Evolutionary conservation across 2,888 invertebrate species (phyloP), one percentile per base, ranked within the genome.

Genomic region (Cylindroiulus punctatus): DNA sequence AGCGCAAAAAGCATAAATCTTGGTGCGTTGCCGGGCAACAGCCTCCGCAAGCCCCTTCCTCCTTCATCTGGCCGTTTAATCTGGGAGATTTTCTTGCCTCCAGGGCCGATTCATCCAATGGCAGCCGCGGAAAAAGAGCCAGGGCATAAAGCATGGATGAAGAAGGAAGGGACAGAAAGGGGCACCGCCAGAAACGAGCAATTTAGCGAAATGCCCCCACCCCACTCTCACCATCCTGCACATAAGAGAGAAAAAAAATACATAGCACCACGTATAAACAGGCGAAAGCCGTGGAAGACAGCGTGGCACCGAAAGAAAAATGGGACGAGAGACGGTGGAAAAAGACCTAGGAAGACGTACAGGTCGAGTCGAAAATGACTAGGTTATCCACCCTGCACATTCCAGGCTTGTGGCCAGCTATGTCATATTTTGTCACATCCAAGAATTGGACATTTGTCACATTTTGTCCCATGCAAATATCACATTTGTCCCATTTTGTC

Each of bases 1-100:
- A 65, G 57, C 57, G 22, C 57, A 65, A 65, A 65, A 65, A 65
- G 22, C 57, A 65, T 65, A 65, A 65, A 65, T 65, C 57, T 65
- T 65, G 57, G 57, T 65, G 57, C 7, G 57, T 65, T 65, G 57
- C 57, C 22, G 22, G 22, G 57, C 57, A 65, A 65, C 57, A 65
- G 57, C 22, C 57, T 65, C 57, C 57, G 19, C 22, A n/a, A 12
- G 57, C 57, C 57, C 57, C 57, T 65, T 65, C 57, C 57, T 65
- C 22, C 57, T 65, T 65, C 57, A 65, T 65, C 57, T 65, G 8
- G 57, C 57, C 57, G 57, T 65, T 65, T 65, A 65, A 65, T 65
- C 57, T 65, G 57, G 7, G 22, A 22, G 57, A 65, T 65, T 65
- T 65, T 65, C 57, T 65, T 65, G 57, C 57, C 57, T 65, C 57